Base-by-base conservation (phyloP, 2,888 invertebrate genomes). In the Pherbina coryleti region DNA sequence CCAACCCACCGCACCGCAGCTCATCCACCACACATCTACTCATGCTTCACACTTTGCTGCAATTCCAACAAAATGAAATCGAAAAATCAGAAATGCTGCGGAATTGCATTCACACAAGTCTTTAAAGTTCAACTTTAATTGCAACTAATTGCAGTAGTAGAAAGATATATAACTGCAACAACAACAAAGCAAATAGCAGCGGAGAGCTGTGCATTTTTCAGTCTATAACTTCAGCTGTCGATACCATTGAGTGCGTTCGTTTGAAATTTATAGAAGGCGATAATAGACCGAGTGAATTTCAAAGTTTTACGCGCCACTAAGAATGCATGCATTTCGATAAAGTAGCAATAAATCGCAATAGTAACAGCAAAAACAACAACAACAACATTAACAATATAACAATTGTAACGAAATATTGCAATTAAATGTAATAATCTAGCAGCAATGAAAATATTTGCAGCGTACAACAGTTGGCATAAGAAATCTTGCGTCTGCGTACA, bases 61-160 rank as follows among this genome's bases (percentile, higher is more conserved):
- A 55, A 19, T 28, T 60, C 25, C 44, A 28, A 14, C 25, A 7
- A 22, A 49, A 60, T 60, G 37, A 5, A 19, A 62, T 19, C 44
- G 25, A 72, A 72, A 25, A 49, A 1, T 11, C 14, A 44, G 14
- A 44, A 44, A 44, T 44, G 28, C 14, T 51, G 49, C 64, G 14
- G 53, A 74, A 73, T 73, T 60, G 62, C 62, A 51, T 31, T 25
- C 64, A 22, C 55, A 64, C 49, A 51, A 49, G 25, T 8, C 51
- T 51, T 67, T 28, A 66, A 74, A 74, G 74, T 74, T 74, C 74
- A 74, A 28, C 51, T 17, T 25, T 49, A 64, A 74, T 74, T 64
- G 74, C 74, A 25, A 64, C 64, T 74, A 74, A 74, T 62, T 74
- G 64, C 74, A 64, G 64, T 66, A 74, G 51, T 31, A 64, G 4